A percentile compares a stretch with the other conserved stretches of the same genome.
Evolutionary conservation across 2,113 vertebrate species (phyloP).

Genomic region (Eublepharis macularius): DNA sequence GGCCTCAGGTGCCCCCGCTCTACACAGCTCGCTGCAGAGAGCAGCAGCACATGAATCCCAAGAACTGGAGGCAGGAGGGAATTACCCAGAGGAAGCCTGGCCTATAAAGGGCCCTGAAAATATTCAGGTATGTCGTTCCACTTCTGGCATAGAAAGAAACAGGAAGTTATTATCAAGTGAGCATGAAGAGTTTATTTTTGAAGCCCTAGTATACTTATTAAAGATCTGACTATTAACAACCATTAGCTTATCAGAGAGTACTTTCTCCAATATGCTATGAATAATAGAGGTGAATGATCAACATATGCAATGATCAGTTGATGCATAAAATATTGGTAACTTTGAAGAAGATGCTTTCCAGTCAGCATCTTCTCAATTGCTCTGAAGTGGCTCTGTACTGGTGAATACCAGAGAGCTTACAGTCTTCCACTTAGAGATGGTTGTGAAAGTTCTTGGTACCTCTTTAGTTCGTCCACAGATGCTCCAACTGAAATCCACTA

Average conservation of each 20-base stretch:
- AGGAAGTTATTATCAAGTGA: too few species aligned
- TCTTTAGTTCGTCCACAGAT: background rate
- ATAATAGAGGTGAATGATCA: background rate
- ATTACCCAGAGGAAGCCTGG: background rate
- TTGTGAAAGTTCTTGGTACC: background rate
- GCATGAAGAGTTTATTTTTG: background rate
- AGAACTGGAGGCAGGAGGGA: background rate
- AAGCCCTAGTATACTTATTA: background rate
- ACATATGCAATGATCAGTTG: background rate
- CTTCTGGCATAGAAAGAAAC: background rate
- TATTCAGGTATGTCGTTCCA: background rate
- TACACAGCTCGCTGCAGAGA: background rate
- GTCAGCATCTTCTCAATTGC: background rate
- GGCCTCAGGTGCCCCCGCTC: conserved; percentile 25
- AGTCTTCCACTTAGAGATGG: background rate
- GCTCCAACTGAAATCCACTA: background rate
- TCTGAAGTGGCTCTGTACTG: background rate
- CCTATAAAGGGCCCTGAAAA: background rate
- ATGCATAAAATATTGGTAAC: background rate
- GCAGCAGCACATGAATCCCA: background rate
- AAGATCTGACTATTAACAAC: background rate
- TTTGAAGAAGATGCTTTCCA: background rate
- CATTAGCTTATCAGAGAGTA: background rate
- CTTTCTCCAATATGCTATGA: background rate
- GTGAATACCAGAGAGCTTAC: too few species aligned